A percentile compares a stretch with the other conserved stretches of the same genome.
phyloP scores from a whole-genome alignment of 1,140 invertebrate species.

The Macrocentrus cingulum region DNA sequence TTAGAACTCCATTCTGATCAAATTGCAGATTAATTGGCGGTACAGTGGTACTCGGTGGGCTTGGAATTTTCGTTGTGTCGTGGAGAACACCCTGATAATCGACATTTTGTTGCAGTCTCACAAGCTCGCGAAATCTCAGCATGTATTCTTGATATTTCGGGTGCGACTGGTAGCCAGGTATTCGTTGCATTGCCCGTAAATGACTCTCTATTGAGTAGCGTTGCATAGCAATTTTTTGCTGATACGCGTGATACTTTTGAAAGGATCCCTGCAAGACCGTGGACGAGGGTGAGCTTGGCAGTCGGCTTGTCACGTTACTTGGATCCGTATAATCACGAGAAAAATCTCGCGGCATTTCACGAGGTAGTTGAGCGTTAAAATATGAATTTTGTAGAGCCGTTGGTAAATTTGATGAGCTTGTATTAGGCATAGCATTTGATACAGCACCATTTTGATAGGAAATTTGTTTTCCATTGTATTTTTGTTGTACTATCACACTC shows the following conservation, averaged over 20 bases:
- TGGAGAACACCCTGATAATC: conserved; percentile 48
- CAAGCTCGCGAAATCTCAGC: conserved; percentile 45
- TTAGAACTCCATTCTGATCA: conserved; percentile 54
- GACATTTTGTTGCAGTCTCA: conserved; percentile 48
- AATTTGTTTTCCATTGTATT: conserved; percentile 43
- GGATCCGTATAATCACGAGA: conserved; percentile 36
- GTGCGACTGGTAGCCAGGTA: conserved; percentile 51
- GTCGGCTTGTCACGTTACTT: conserved; percentile 10
- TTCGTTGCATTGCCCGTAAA: conserved; percentile 43
- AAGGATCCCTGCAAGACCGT: conserved; percentile 18
- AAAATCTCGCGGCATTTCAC: conserved; percentile 38
- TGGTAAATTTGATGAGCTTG: conserved; percentile 30
- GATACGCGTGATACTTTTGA: conserved; percentile 39
- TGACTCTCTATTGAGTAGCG: conserved; percentile 48
- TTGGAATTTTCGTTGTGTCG: conserved; percentile 36
- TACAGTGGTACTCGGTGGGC: conserved; percentile 26
- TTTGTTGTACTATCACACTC: conserved; percentile 40
- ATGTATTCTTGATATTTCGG: conserved; percentile 54
- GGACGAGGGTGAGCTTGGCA: conserved; percentile 3
- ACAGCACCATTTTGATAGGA: conserved; percentile 43
- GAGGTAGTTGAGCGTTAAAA: conserved; percentile 38
- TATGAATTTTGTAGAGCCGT: conserved; percentile 44
- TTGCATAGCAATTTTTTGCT: conserved; percentile 53
- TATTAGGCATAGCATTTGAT: conserved; percentile 29
- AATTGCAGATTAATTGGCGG: conserved; percentile 55